Evolutionary conservation across 2,888 invertebrate species (phyloP), one percentile per base, ranked within the genome.

Genomic region (Argyresthia goedartella): DNA sequence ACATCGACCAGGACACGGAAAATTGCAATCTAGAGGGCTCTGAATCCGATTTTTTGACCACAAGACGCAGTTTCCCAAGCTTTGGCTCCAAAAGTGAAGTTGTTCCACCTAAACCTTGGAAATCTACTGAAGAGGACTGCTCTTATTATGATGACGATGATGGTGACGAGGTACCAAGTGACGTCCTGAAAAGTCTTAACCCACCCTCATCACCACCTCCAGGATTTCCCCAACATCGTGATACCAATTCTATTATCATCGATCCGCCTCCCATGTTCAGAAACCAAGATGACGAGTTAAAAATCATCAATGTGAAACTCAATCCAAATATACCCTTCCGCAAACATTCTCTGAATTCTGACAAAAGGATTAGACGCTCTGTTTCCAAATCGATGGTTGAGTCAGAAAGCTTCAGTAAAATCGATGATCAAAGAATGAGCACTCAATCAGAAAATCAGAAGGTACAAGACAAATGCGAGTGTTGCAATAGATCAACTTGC

Each of bases 61-160:
- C 87, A 36, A 82, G 92, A 34, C 91, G 91, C 60, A 92, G 92
- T 67, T 91, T 91, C 72, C 92, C 92, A 8, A 89, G 90, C 58
- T 88, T 88, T 54, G 89, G 89, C 66, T 88, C 89, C 11, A 81
- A 72, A 60, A 74, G 64, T 54, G 81, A 79, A 47, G 55, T 64
- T 9, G 25, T 25, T 25, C 60, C 71, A 8, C 70, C 73, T 13
- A 86, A 85, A 57, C 71, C 67, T 35, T 86, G 86, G 85, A 85
- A 82, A 61, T 85, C 85, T 7, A 74, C 79, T 15, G 86, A 86
- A 57, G 85, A 82, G 56, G 69, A 63, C 51, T 79, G 73, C 57
- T 70, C 61, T 52, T 65, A 58, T 8, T 66, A 69, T 43, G 67
- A 73, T 51, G 63, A 63, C 25, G 63, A 67, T 36, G 59, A 62